Evolutionary conservation across 2,888 invertebrate genomes (phyloP), one percentile per base, ranked within the genome.

Genomic region (Pogonocherus hispidulus): DNA sequence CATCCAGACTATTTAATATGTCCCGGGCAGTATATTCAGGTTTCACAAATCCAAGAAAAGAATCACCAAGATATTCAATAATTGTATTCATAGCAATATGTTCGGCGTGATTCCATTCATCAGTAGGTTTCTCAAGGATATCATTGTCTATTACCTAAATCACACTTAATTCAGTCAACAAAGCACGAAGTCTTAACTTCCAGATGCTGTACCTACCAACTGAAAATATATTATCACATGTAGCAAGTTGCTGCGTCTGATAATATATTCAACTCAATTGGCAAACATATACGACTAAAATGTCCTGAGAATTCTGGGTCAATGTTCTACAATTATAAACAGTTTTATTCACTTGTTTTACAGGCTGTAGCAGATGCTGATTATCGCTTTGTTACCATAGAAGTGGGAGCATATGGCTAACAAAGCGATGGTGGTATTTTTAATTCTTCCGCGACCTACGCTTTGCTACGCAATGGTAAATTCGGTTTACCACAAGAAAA

Each of bases 31-130:
- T 47, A 16, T 18, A 14, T 18, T 18, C 19, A 6, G 18, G 5
- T 63, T 57, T 69, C 8, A 54, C 65, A 47, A 60, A 69, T 23
- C 35, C 14, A 16, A 66, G 44, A 35, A 51, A 69, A 1, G 65
- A 46, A 37, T 69, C 69, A 52, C 52, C 41, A n/a, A 69, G 49
- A 44, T 57, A 65, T n/a, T 68, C 64, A n/a, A 65, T 49, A n/a
- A 67, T 63, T 4, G 41, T 49, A 46, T 37, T 46, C 14, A 37
- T 16, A 2, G 64, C 68, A 56, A 18, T 47, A 18, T 47, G 5
- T 16, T 55, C 35, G 16, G 16, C 35, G 11, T 20, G 14, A 9
- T n/a, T 27, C 55, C 19, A 47, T 18, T 47, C 6, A 55, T 32
- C 14, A 55, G 20, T 55, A 16, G 18, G 32, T 18, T 35, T 14